Evolutionary conservation across 2,797 vertebrate genomes (phyloP).

Genomic region (Podargus strigoides): DNA sequence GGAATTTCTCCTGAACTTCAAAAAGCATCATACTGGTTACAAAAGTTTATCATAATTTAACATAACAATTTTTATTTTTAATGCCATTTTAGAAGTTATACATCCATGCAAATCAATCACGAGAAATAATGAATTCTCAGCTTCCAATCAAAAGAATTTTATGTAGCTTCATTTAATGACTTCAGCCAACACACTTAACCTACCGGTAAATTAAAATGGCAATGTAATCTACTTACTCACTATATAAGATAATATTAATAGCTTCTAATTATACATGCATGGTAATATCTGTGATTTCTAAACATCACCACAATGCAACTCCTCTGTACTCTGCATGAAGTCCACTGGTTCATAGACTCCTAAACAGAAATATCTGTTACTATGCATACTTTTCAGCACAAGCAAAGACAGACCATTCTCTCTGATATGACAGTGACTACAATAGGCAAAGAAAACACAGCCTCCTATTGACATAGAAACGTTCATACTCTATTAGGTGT

Average conservation of each 20-base stretch:
- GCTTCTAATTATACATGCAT: background rate
- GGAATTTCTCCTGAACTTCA: background rate
- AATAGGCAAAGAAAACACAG: background rate
- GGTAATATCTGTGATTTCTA: background rate
- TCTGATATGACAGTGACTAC: background rate
- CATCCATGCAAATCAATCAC: background rate
- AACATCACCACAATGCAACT: background rate
- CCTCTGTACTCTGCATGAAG: background rate
- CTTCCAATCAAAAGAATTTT: background rate
- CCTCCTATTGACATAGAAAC: background rate
- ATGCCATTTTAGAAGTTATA: background rate
- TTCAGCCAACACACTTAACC: background rate
- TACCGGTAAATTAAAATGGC: background rate
- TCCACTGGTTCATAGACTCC: background rate
- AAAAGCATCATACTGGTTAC: background rate
- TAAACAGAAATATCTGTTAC: background rate
- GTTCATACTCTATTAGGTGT: background rate
- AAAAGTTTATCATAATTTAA: background rate
- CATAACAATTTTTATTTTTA: background rate
- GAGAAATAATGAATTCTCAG: background rate
- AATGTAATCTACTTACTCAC: background rate
- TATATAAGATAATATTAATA: background rate
- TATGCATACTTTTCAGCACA: background rate
- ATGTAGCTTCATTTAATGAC: background rate
- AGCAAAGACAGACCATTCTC: background rate